Base-by-base conservation (phyloP, 2,888 invertebrate genomes). In the Drosophila ustulata region DNA sequence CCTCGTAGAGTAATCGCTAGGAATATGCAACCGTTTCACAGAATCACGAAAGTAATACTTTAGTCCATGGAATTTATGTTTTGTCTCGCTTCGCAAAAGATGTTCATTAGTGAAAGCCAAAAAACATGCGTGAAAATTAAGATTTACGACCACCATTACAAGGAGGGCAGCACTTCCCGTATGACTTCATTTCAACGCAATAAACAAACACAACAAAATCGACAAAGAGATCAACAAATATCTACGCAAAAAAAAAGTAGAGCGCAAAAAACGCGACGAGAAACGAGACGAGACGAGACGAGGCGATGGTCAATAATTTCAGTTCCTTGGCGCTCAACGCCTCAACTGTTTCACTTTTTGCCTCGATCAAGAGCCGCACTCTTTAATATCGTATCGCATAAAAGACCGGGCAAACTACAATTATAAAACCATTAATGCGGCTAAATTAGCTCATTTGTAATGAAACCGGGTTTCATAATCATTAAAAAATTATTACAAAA, bases 391-490 rank as follows among this genome's bases (percentile, higher is more conserved):
- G 45, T 47, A 50, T n/a, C 34, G 55, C 66, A 66, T 86, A 64
- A 82, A 66, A 53, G 55, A 51, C 52, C 53, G 30, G 28, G 26
- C 62, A 46, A 58, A 70, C 80, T 63, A 76, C 88, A 88, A 82
- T 88, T 82, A 88, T 88, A 82, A 85, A 80, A 80, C 74, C 82
- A 82, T 82, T 77, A 82, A 71, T 65, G 70, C 56, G 66, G 66
- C 80, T 71, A 82, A 82, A 88, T 82, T 69, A 82, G 77, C 88
- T 72, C 86, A 85, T 88, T 82, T 85, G 82, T 82, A 73, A 82
- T 76, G 78, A 73, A 88, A 67, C 88, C 63, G 66, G 66, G 59
- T 66, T 65, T 76, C 68, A 73, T 55, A 80, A 69, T 80, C 82
- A 83, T 85, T 69, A 80, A 85, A 80, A 74, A 52, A 56, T 46